phyloP scores from a whole-genome alignment of 2,113 vertebrate genomes.

The Engraulis encrasicolus region DNA sequence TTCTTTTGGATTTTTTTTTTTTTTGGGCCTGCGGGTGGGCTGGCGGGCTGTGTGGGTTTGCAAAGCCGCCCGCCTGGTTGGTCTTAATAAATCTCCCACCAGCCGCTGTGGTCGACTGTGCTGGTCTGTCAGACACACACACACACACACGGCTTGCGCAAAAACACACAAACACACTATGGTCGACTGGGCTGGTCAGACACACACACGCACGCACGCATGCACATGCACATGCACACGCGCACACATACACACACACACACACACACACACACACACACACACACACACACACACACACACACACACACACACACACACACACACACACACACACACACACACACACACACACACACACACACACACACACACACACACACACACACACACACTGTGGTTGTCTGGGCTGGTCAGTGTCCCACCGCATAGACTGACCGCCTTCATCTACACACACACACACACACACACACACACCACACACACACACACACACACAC shows the following conservation, averaged over 20 bases:
- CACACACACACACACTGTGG: neutral
- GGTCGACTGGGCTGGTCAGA: too few relatives aligned
- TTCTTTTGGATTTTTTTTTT: neutral
- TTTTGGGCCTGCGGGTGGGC: too few relatives aligned
- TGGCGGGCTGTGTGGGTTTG: constrained; percentile 79
- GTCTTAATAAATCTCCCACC: constrained; percentile 68
- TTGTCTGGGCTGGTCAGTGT: too few relatives aligned
- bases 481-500: neutral
- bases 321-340: neutral
- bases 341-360: constrained; percentile 5
- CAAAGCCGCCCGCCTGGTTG: constrained; percentile 78
- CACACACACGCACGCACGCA: neutral
- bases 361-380: neutral
- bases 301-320: neutral
- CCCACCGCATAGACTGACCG: too few relatives aligned
- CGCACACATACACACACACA: neutral
- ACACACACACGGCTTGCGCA: neutral
- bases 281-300: neutral
- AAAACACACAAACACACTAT: neutral
- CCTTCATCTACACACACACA: neutral
- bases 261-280: constrained; percentile 27
- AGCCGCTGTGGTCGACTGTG: constrained; percentile 49
- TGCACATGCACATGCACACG: neutral
- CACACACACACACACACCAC: neutral
- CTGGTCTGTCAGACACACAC: constrained; percentile 44